Percentiles rank a stretch among this genome's conserved stretches.
phyloP scores from a whole-genome alignment of 2,797 vertebrate species.

The Sparus aurata region DNA sequence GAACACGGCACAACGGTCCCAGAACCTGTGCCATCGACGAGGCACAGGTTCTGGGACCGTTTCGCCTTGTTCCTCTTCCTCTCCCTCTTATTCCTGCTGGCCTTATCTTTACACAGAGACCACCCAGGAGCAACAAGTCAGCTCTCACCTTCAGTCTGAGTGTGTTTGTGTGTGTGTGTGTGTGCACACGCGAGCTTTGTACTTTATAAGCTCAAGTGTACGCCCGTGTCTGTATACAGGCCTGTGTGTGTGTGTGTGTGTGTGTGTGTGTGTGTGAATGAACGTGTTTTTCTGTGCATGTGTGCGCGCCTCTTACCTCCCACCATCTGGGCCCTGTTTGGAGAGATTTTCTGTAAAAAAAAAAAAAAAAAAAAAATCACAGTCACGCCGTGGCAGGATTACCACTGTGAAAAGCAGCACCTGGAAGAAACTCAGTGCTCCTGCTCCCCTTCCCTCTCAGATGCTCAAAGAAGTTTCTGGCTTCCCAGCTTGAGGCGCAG shows the following conservation, averaged over 20 bases:
- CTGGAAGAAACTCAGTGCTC: conserved; percentile 79
- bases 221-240: conserved; percentile 42
- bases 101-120: conserved; percentile 79
- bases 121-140: conserved; percentile 81
- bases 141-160: conserved; percentile 75
- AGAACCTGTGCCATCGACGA: conserved; percentile 60
- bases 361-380: conserved; percentile 46
- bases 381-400: conserved; percentile 81
- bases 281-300: conserved; percentile 51
- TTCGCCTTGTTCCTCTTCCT: too few relatives aligned
- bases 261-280: conserved; percentile 51
- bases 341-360: conserved; percentile 81
- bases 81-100: conserved; percentile 48
- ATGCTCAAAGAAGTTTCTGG: conserved; percentile 80
- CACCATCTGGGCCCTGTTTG: conserved; percentile 82
- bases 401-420: conserved; percentile 81
- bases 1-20: conserved; percentile 65
- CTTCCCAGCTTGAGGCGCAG: conserved; percentile 79
- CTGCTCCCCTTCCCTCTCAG: conserved; percentile 68
- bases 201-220: conserved; percentile 51
- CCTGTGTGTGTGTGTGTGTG: conserved; percentile 29
- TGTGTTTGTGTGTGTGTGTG: conserved; percentile 53
- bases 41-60: conserved; percentile 1
- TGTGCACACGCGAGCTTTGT: conserved; percentile 42
- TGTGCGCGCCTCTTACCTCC: conserved; percentile 67